Evolutionary conservation across 2,113 vertebrate genomes (phyloP), one percentile per base, ranked within the genome.

Genomic region (Anhinga rufa): DNA sequence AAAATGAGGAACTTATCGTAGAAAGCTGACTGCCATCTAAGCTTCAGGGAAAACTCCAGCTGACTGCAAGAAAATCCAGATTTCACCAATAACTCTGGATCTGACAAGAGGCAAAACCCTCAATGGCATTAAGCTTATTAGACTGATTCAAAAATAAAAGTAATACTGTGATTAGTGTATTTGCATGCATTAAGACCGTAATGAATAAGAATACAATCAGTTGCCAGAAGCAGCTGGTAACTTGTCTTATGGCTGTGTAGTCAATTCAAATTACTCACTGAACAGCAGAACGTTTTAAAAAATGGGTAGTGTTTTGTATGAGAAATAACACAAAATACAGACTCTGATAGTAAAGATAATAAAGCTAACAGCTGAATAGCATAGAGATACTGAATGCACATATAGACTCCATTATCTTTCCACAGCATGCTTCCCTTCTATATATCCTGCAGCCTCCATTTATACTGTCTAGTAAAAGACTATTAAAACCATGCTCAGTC

Each of bases 221-320:
- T 87, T 87, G 52, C 81, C 85, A 88, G 91, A 82, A 94, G 78
- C 74, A 94, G 74, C 75, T 91, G 70, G 69, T 89, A 82, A 84
- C 78, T 91, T 69, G 36, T 92, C 82, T 90, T 79, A 42, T 38
- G 21, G 21, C 58, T 83, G 52, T 54, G 87, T 34, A 95, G 82
- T 80, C 70, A 70, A 85, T 82, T 52, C 55, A 89, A 72, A 84
- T 89, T 89, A 75, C 31, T 84, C 74, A 82, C 11, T 69, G 40
- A 91, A 82, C 3, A 8, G 65, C 19, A 60, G 42, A 90, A 61
- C 15, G 17, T 6, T 92, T 93, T 46, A 49, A 87, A 94, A 91
- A 89, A 76, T 24, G 8, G 61, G 19, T 69, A 79, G 57, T 74
- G 34, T 52, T 95, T 92, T 52, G 75, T 29, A 77, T 96, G 31